phyloP scores from a whole-genome alignment of 2,113 vertebrate genomes.

The Sakesphorus luctuosus region DNA sequence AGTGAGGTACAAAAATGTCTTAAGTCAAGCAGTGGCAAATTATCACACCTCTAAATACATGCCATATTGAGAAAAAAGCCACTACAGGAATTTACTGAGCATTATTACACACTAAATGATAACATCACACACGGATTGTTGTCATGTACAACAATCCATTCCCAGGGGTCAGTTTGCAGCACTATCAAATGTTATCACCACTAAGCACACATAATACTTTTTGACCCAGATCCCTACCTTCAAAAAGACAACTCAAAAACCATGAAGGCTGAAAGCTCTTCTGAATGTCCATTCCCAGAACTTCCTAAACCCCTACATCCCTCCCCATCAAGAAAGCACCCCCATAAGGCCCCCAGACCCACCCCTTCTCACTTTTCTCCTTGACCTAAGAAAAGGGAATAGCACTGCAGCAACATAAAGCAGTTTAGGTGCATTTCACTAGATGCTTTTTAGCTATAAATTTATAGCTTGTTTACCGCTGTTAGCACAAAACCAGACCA shows the following conservation, averaged over 20 bases:
- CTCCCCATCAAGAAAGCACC: neutral
- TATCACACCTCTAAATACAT: neutral
- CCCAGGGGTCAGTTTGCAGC: neutral
- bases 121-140: neutral
- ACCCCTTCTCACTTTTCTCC: neutral
- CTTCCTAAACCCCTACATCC: neutral
- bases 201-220: neutral
- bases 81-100: neutral
- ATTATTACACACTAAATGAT: neutral
- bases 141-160: neutral
- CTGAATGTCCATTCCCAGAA: neutral
- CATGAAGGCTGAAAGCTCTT: neutral
- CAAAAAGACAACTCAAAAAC: neutral
- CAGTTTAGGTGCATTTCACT: neutral
- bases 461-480: neutral
- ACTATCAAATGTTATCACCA: neutral
- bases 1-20: neutral
- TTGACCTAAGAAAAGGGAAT: neutral
- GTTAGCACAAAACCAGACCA: neutral
- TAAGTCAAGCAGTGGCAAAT: neutral
- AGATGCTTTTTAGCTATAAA: neutral
- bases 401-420: neutral
- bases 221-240: neutral
- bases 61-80: neutral
- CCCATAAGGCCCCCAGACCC: neutral